Percentiles rank a stretch among this genome's conserved stretches.
Conservation (phyloP, 2,888 invertebrate genomes). For the Bugulina stolonifera region DNA sequence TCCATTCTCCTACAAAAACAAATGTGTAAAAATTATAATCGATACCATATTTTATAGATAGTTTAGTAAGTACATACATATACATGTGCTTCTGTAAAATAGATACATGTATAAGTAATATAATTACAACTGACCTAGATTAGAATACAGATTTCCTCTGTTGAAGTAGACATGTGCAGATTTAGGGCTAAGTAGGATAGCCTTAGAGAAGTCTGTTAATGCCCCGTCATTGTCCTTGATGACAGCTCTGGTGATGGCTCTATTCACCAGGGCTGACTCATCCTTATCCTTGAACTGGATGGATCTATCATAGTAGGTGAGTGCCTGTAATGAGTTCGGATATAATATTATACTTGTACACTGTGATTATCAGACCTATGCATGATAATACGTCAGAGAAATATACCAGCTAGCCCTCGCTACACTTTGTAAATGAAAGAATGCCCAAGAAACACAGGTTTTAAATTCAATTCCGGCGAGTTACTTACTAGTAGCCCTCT, state of each 20-base stretch:
- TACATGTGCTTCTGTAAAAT: too few species aligned
- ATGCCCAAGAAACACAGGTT: too few species aligned
- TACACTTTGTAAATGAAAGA: too few species aligned
- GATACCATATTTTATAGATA: too few species aligned
- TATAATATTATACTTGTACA: too few species aligned
- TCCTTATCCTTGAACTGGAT: slow-evolving; percentile 42
- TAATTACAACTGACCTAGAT: slow-evolving; percentile 36
- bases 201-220: slow-evolving; percentile 44
- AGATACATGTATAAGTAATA: too few species aligned
- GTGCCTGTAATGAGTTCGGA: slow-evolving; percentile 40
- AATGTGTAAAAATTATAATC: not conserved
- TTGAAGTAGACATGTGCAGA: slow-evolving; percentile 52
- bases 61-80: too few species aligned
- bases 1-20: not conserved
- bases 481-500: too few species aligned
- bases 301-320: slow-evolving; percentile 43
- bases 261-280: slow-evolving; percentile 50
- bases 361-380: too few species aligned
- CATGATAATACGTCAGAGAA: too few species aligned
- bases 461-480: too few species aligned
- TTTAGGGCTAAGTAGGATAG: slow-evolving; percentile 45
- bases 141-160: slow-evolving; percentile 48
- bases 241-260: slow-evolving; percentile 51
- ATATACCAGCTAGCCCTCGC: too few species aligned
- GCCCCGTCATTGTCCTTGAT: slow-evolving; percentile 46